Conservation (phyloP, 2,797 vertebrate genomes). For the Anomalospiza imberbis region DNA sequence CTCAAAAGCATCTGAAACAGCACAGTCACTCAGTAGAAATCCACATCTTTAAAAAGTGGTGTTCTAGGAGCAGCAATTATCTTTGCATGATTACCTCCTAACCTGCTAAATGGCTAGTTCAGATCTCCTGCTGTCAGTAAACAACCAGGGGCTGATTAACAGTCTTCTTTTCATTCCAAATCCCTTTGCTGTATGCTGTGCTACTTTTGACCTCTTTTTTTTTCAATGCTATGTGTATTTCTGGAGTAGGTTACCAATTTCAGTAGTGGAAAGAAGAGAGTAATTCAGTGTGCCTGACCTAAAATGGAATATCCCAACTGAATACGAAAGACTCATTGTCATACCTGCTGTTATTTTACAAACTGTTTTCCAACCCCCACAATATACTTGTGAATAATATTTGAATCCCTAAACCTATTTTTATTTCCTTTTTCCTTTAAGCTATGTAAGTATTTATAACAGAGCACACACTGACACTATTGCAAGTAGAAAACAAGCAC, state of each 20-base stretch:
- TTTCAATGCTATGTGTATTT: background rate
- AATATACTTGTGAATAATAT: background rate
- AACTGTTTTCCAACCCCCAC: background rate
- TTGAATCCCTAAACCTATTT: background rate
- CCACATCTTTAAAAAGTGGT: background rate
- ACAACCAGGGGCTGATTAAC: conserved; percentile 54
- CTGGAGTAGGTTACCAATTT: background rate
- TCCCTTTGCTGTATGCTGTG: conserved; percentile 4
- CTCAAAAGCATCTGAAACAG: background rate
- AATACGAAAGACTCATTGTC: background rate
- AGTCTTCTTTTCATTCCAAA: conserved; percentile 39
- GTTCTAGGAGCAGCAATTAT: conserved; percentile 46
- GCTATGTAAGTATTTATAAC: background rate
- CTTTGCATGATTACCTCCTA: conserved; percentile 49
- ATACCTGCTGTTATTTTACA: background rate
- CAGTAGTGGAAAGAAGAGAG: background rate
- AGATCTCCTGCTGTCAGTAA: conserved; percentile 55
- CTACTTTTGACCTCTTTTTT: conserved; percentile 35
- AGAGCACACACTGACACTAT: background rate
- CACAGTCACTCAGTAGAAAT: background rate
- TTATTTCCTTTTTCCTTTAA: background rate
- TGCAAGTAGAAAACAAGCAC: background rate
- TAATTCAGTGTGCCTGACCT: background rate
- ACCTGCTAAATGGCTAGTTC: conserved; percentile 58
- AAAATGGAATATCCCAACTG: background rate